phyloP scores from a whole-genome alignment of 2,797 vertebrate species.

The Sardinella longiceps region DNA sequence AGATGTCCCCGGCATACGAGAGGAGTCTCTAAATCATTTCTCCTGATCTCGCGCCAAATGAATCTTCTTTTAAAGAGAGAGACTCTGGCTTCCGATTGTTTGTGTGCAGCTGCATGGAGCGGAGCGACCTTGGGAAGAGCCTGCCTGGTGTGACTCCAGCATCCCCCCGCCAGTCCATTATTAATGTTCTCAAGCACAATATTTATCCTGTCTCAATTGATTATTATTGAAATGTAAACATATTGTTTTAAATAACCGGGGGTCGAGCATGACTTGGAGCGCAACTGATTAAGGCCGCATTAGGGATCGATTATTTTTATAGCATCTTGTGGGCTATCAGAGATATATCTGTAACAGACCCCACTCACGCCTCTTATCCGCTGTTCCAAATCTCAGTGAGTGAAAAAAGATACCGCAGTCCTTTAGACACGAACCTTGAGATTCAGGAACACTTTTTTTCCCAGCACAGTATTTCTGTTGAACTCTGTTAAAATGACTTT shows the following conservation, averaged over 20 bases:
- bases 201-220: neutral
- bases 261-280: neutral
- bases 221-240: neutral
- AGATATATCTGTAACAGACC: neutral
- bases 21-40: neutral
- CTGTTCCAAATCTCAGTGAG: no score
- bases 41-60: neutral
- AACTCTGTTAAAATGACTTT: no score
- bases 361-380: no score
- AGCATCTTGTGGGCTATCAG: neutral
- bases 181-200: conserved; percentile 1
- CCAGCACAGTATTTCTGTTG: no score
- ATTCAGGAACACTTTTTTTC: no score
- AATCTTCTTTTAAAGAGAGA: neutral
- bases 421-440: no score
- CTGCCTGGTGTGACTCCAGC: conserved; percentile 1
- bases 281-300: neutral
- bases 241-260: neutral
- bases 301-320: neutral
- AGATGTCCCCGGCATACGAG: neutral
- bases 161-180: neutral
- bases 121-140: neutral
- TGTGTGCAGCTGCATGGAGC: neutral
- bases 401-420: no score
- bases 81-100: neutral